These are phyloP conservation scores for Montipora sp. DNA, from an alignment of 64 coral and sea anemone genomes.

Conservation along the genomic window DNA sequence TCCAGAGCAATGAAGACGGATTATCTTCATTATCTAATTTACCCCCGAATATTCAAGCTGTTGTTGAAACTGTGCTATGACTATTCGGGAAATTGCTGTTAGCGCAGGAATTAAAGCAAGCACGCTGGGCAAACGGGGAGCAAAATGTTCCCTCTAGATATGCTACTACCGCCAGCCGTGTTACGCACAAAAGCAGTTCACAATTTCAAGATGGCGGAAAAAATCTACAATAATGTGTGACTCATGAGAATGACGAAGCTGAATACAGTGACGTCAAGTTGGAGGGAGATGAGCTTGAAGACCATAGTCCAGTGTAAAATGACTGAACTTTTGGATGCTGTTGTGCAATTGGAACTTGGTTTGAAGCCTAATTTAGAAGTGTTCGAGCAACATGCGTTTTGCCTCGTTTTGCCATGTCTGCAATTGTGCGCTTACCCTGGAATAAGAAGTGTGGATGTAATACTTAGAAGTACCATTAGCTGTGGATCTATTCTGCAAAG, in stretches of 20 bases:
- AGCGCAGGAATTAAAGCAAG: neutral
- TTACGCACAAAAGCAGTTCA: neutral
- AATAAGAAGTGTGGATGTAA: slow-evolving; percentile 34
- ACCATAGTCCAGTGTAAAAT: slow-evolving; percentile 8
- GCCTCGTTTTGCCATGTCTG: neutral
- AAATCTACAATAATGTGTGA: slow-evolving; percentile 17
- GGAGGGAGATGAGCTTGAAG: neutral
- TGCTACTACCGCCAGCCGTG: neutral
- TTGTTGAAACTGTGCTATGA: no score
- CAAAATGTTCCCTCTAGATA: slow-evolving; percentile 12
- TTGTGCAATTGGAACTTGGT: neutral
- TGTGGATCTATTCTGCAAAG: slow-evolving; percentile 44
- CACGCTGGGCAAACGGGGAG: neutral
- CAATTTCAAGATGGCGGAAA: slow-evolving; percentile 9
- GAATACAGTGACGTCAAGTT: slow-evolving; percentile 8
- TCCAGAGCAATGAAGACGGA: no score
- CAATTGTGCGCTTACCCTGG: slow-evolving; percentile 18
- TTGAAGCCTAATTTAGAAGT: neutral
- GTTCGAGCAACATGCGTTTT: neutral
- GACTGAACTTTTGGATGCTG: slow-evolving; percentile 1
- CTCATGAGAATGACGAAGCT: neutral
- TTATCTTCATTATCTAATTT: no score
- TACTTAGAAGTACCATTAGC: slow-evolving; percentile 55
- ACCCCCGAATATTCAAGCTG: no score
- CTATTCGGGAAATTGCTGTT: no score